Evolutionary conservation across 2,113 vertebrate genomes (phyloP), one percentile per base, ranked within the genome.

Genomic region (Perognathus longimembris): DNA sequence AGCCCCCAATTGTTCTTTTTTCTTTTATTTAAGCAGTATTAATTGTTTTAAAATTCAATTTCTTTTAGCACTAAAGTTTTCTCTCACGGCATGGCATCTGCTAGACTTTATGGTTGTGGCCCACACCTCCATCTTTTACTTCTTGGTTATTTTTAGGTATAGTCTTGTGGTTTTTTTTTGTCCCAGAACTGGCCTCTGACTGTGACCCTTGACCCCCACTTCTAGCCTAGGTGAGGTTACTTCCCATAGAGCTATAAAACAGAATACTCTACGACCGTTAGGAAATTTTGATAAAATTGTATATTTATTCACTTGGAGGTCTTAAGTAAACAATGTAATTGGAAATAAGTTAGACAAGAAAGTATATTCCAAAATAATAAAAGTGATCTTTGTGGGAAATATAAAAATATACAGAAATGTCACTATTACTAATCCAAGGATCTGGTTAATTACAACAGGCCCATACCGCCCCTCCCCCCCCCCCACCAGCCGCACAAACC

Each of bases 301-400:
- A 3, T 74, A 74, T 95, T 97, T 96, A 96, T 94, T 94, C 38
- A 92, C 57, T 77, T 79, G 45, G 26, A 84, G 57, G 64, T 95
- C 63, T 85, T 88, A 91, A 93, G 88, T 85, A 95, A 93, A 95
- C 71, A 92, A 92, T 71, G 83, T 67, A 92, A 92, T 79, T 90
- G 59, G 77, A 92, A 95, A 96, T 96, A 97, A 96, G 94, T 96
- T 96, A 96, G 91, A 92, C 88, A 92, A 93, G 93, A 91, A 92
- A 66, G 71, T 85, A 82, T 90, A 94, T 94, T 76, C 66, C 78
- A 94, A 89, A 94, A 95, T 89, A 95, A 86, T 91, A 91, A 81
- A 91, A 83, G 69, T 84, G 67, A 74, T 64, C 80, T 73, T 83
- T 96, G 30, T 75, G 75, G 89, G 50, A 70, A 73, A 28, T 82